These are phyloP conservation scores for Philaethria dido DNA, from an alignment of 2,888 invertebrate species.

Conservation along the genomic window DNA sequence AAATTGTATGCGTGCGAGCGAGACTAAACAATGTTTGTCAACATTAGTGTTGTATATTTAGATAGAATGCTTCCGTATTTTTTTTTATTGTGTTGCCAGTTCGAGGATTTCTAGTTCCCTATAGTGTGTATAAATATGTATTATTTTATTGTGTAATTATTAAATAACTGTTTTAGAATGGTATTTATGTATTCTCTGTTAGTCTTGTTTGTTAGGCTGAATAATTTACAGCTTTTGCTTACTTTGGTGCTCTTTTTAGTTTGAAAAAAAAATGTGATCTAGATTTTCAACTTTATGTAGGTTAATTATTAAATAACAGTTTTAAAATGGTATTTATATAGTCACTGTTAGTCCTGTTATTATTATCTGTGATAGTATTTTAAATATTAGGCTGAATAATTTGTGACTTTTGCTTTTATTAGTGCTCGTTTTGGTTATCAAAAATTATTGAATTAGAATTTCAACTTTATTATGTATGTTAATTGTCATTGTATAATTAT, in stretches of 20 bases:
- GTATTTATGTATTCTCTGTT: not conserved
- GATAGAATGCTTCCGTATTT: conserved; percentile 52
- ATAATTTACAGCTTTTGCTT: conserved; percentile 18
- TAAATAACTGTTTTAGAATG: not conserved
- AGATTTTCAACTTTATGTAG: too few relatives aligned
- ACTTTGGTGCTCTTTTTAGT: too few relatives aligned
- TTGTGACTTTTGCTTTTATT: conserved; percentile 1
- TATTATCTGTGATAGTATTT: too few relatives aligned
- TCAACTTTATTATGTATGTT: too few relatives aligned
- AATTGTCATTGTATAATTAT: conserved; percentile 11
- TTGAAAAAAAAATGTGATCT: too few relatives aligned
- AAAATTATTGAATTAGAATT: too few relatives aligned
- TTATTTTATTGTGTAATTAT: conserved; percentile 10
- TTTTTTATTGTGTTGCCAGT: conserved; percentile 45
- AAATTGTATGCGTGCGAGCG: conserved; percentile 44
- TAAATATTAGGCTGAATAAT: conserved; percentile 15
- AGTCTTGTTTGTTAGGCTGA: not conserved
- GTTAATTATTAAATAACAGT: conserved; percentile 1
- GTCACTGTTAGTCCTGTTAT: not conserved
- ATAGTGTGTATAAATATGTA: conserved; percentile 9
- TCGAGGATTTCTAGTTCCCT: conserved; percentile 42
- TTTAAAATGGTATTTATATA: not conserved
- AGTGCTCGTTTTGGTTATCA: too few relatives aligned
- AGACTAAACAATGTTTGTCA: conserved; percentile 66
- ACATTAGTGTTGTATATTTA: conserved; percentile 66